Evolutionary conservation across 2,113 vertebrate species (phyloP).

Genomic region (Machaerirhynchus nigripectus): DNA sequence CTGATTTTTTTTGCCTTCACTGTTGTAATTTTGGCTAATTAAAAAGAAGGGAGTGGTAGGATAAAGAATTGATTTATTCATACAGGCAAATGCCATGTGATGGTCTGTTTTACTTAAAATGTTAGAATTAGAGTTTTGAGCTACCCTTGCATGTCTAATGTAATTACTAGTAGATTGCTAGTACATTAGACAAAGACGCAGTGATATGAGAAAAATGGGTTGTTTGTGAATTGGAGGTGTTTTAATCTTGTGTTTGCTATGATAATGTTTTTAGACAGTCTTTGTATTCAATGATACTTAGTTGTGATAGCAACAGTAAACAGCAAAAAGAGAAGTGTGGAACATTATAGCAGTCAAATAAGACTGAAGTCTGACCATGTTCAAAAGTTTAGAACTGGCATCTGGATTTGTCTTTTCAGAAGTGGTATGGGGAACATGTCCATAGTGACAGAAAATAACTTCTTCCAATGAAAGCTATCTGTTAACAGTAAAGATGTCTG

Average conservation of each 20-base stretch:
- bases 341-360: not conserved
- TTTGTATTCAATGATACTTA: not conserved
- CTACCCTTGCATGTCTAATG: not conserved
- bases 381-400: not conserved
- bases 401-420: not conserved
- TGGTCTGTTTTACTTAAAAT: not conserved
- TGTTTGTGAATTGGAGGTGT: not conserved
- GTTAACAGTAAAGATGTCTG: not conserved
- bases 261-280: not conserved
- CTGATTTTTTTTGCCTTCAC: not conserved
- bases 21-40: not conserved
- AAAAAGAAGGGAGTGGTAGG: not conserved
- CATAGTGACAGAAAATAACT: not conserved
- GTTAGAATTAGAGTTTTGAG: not conserved
- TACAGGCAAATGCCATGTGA: not conserved
- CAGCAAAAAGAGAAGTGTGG: not conserved
- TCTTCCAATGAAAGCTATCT: not conserved
- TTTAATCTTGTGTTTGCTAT: not conserved
- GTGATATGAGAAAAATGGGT: not conserved
- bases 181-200: not conserved
- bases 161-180: not conserved
- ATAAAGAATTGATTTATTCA: not conserved
- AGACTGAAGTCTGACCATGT: not conserved
- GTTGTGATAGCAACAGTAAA: not conserved
- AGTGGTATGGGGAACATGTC: not conserved